These are phyloP conservation scores for Ardeotis arabs DNA, from an alignment of 2,113 vertebrate genomes.

Conservation along the genomic window DNA sequence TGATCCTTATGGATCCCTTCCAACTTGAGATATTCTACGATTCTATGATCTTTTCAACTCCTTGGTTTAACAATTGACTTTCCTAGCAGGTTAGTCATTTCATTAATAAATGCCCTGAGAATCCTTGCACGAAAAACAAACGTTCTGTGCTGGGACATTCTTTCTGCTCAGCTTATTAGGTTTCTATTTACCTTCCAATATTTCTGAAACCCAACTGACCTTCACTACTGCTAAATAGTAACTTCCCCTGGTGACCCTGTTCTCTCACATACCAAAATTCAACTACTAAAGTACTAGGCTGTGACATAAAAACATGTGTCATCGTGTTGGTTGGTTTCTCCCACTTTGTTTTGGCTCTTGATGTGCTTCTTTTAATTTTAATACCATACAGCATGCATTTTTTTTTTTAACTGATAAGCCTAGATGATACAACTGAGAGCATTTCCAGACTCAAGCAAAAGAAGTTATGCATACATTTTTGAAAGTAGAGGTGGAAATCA, in stretches of 20 bases:
- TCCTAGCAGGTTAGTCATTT: background rate
- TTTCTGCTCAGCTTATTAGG: background rate
- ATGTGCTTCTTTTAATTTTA: background rate
- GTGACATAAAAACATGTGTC: background rate
- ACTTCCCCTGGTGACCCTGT: background rate
- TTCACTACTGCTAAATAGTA: background rate
- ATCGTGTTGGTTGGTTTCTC: background rate
- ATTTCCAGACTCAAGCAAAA: background rate
- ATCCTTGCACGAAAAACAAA: background rate
- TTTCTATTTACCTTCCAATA: background rate
- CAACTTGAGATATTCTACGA: background rate
- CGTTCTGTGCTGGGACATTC: background rate
- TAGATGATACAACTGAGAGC: background rate
- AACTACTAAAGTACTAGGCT: background rate
- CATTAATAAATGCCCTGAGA: background rate
- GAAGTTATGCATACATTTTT: background rate
- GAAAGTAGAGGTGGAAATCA: background rate
- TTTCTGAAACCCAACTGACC: background rate
- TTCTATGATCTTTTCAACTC: background rate
- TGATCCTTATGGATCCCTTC: background rate
- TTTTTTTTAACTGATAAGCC: background rate
- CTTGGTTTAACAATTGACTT: rapidly evolving
- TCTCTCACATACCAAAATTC: background rate
- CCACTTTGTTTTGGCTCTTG: background rate
- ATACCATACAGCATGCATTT: background rate